phyloP scores from a whole-genome alignment of 2,797 vertebrate genomes.

The Coranthus polyacanthus region DNA sequence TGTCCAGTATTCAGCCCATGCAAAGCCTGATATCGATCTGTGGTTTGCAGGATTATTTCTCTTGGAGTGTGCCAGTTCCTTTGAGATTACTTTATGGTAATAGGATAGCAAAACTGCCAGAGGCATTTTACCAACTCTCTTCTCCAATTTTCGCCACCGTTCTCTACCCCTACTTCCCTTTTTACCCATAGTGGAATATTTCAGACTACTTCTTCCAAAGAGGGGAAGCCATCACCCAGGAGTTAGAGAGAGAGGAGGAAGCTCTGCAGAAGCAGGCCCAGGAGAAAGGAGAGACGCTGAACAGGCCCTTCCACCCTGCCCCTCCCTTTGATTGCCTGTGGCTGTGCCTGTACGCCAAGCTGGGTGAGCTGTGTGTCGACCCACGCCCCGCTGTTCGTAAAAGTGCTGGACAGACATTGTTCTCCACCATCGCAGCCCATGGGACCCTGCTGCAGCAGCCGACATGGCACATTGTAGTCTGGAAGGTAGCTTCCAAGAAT shows the following conservation, averaged over 20 bases:
- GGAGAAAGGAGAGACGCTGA: conserved; percentile 92
- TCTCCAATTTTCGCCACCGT: conserved; percentile 21
- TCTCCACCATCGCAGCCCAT: conserved; percentile 97
- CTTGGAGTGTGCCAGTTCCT: conserved; percentile 54
- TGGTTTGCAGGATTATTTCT: conserved; percentile 56
- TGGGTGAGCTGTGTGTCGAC: conserved; percentile 97
- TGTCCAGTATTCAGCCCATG: conserved; percentile 48
- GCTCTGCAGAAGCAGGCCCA: conserved; percentile 91
- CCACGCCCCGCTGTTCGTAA: conserved; percentile 96
- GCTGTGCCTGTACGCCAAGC: conserved; percentile 96
- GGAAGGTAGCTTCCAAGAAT: conserved; percentile 90
- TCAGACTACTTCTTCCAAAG: conserved; percentile 99
- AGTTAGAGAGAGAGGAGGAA: conserved; percentile 93
- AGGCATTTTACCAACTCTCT: conserved; percentile 45
- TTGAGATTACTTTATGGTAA: conserved; percentile 66
- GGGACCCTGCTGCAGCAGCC: conserved; percentile 96
- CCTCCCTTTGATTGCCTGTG: conserved; percentile 98
- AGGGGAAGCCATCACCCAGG: conserved; percentile 95
- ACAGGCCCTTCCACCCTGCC: conserved; percentile 95
- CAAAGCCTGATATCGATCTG: conserved; percentile 63
- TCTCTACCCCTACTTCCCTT: neutral
- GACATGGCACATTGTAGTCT: conserved; percentile 97
- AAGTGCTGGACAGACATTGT: conserved; percentile 96
- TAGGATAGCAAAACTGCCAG: conserved; percentile 51
- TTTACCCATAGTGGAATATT: conserved; percentile 95